phyloP scores from a whole-genome alignment of 2,797 vertebrate genomes.

The Antrozous pallidus region DNA sequence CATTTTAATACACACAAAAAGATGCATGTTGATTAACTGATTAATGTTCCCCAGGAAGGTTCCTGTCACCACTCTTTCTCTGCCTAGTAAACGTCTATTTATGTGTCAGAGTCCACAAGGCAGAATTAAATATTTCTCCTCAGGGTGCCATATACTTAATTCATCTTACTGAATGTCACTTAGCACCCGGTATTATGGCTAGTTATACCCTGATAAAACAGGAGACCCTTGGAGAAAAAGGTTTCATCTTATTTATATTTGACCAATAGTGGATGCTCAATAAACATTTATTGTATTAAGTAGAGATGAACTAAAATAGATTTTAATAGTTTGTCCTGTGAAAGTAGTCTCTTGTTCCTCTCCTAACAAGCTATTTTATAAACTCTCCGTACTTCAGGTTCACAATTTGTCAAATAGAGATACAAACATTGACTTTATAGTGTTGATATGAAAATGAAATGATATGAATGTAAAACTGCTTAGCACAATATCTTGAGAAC shows the following conservation, averaged over 20 bases:
- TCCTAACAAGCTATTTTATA: not conserved
- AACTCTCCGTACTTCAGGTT: not conserved
- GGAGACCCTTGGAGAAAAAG: not conserved
- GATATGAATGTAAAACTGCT: not conserved
- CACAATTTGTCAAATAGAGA: not conserved
- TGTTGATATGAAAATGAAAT: not conserved
- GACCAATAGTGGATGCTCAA: not conserved
- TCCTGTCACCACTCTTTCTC: not conserved
- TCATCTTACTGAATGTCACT: not conserved
- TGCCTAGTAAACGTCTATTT: not conserved
- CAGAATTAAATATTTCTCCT: constrained; percentile 36
- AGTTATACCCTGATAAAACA: not conserved
- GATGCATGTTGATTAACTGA: not conserved
- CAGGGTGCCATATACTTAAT: not conserved
- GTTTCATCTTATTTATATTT: not conserved
- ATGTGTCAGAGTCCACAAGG: not conserved
- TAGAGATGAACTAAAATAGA: not conserved
- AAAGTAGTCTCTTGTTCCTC: not conserved
- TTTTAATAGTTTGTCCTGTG: not conserved
- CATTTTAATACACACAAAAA: not conserved
- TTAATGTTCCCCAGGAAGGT: not conserved
- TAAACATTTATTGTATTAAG: not conserved
- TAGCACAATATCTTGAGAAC: not conserved
- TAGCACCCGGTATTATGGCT: not conserved
- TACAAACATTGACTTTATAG: not conserved